Evolutionary conservation across 2,797 vertebrate genomes (phyloP).

Genomic region (Dipus sagitta): DNA sequence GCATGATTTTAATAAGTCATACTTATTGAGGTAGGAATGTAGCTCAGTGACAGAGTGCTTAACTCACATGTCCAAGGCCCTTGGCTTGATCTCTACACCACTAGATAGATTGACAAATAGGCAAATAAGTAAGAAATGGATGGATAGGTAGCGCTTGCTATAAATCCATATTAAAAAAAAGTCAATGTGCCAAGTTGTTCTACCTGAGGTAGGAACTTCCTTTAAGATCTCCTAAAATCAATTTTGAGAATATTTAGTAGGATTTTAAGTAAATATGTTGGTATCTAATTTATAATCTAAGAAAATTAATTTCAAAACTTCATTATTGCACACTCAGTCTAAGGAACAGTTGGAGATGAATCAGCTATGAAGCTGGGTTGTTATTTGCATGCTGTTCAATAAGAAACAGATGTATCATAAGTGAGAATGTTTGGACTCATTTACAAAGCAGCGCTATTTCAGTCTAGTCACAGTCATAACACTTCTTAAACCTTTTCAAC

Average conservation of each 20-base stretch:
- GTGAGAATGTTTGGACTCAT: conserved; percentile 40
- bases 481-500: conserved; percentile 56
- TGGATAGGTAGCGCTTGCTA: not conserved
- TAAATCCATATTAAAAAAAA: conserved; percentile 14
- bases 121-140: not conserved
- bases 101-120: not conserved
- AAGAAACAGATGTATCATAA: conserved; percentile 34
- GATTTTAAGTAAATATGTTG: conserved; percentile 63
- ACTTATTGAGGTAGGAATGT: not conserved
- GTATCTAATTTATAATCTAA: conserved; percentile 54
- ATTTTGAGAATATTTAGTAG: conserved; percentile 50
- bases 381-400: not conserved
- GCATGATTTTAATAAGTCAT: conserved; percentile 33
- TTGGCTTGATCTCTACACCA: not conserved
- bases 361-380: not conserved
- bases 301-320: conserved; percentile 49
- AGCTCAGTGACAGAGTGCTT: not conserved
- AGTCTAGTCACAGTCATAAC: not conserved
- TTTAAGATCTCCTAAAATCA: conserved; percentile 25
- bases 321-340: conserved; percentile 13
- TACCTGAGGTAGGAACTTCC: not conserved
- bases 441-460: conserved; percentile 56
- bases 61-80: not conserved
- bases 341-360: conserved; percentile 34
- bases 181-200: not conserved